phyloP scores from a whole-genome alignment of 2,113 vertebrate genomes.

The Oceanodroma tethys region DNA sequence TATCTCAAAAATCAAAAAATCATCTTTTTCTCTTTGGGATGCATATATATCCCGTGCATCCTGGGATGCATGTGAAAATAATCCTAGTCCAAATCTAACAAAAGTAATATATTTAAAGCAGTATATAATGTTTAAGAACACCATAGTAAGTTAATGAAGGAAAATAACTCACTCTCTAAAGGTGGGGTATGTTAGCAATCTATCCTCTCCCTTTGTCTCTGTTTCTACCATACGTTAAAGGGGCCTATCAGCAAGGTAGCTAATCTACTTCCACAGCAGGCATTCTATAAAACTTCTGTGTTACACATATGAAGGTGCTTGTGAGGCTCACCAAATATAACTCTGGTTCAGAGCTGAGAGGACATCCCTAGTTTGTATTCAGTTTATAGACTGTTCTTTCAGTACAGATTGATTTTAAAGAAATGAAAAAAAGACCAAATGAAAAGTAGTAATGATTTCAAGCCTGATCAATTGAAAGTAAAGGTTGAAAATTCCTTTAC shows the following conservation, averaged over 20 bases:
- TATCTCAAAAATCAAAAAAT: background rate
- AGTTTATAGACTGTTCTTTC: background rate
- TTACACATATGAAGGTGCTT: background rate
- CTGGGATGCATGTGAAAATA: background rate
- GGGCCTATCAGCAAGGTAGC: background rate
- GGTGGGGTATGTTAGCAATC: background rate
- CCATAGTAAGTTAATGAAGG: background rate
- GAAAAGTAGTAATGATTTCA: background rate
- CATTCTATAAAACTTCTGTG: background rate
- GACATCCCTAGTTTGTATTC: background rate
- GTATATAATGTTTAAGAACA: background rate
- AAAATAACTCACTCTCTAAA: background rate
- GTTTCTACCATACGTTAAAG: background rate
- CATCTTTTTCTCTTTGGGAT: background rate
- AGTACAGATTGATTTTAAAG: constrained; percentile 1
- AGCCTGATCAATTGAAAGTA: background rate
- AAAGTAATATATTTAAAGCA: background rate
- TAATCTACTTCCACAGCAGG: background rate
- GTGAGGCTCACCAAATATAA: background rate
- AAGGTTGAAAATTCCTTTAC: background rate
- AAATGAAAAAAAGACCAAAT: background rate
- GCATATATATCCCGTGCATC: background rate
- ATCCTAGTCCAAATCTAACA: background rate
- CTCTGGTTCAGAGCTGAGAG: background rate
- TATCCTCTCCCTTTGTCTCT: background rate